A percentile compares a stretch with the other conserved stretches of the same genome.
Evolutionary conservation across 1,140 invertebrate genomes (phyloP).

Genomic region (Drosophila subpulchrella): DNA sequence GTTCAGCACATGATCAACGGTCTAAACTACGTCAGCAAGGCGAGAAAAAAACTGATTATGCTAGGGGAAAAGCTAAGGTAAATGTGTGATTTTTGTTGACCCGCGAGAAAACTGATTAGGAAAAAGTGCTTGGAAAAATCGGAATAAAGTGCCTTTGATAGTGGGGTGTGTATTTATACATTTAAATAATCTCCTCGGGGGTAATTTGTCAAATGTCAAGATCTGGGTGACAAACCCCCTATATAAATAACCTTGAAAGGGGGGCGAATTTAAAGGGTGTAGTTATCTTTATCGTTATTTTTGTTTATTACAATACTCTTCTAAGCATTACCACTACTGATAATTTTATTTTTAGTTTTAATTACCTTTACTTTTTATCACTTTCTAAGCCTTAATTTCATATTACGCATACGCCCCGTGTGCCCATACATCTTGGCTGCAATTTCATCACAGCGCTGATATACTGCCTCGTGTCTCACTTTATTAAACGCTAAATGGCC

Average conservation of each 20-base stretch:
- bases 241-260: conserved; percentile 25
- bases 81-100: conserved; percentile 44
- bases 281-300: rapidly evolving
- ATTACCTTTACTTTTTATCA: neutral
- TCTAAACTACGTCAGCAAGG: conserved; percentile 49
- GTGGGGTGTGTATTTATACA: neutral
- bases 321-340: neutral
- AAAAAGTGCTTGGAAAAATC: conserved; percentile 26
- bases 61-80: conserved; percentile 29
- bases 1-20: conserved; percentile 40
- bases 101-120: conserved; percentile 23
- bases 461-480: conserved; percentile 21
- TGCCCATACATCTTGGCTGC: conserved; percentile 12
- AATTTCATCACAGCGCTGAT: conserved; percentile 37
- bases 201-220: conserved; percentile 53
- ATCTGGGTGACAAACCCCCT: conserved; percentile 2
- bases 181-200: conserved; percentile 24
- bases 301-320: too few species aligned
- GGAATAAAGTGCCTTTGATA: conserved; percentile 28
- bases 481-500: conserved; percentile 37
- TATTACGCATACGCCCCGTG: conserved; percentile 40
- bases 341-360: neutral
- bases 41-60: conserved; percentile 27
- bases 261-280: neutral
- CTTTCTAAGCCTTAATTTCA: neutral